These are phyloP conservation scores for Theocolax elegans DNA, from an alignment of 1,140 invertebrate species.

Conservation along the genomic window DNA sequence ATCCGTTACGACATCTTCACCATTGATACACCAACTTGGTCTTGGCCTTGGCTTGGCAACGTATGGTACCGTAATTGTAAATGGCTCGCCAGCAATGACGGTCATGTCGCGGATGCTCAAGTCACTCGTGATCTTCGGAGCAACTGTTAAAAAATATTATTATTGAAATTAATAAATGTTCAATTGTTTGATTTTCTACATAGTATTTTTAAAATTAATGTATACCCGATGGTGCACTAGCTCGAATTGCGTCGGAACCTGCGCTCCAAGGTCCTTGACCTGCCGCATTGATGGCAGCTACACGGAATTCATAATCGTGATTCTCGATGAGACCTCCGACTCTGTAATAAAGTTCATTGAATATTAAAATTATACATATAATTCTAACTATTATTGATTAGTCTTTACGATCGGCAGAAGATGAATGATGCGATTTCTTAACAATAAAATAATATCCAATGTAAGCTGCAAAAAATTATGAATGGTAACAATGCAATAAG, in stretches of 20 bases:
- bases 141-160: conserved; percentile 68
- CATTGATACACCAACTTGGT: conserved; percentile 89
- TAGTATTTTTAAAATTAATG: conserved; percentile 42
- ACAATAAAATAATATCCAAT: too few species aligned
- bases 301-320: conserved; percentile 97
- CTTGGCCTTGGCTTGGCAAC: conserved; percentile 89
- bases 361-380: background rate
- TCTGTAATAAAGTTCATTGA: conserved; percentile 58
- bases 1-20: conserved; percentile 83
- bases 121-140: conserved; percentile 93
- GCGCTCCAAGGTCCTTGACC: conserved; percentile 93
- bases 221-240: conserved; percentile 83
- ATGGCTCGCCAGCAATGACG: conserved; percentile 94
- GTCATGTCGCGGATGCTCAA: conserved; percentile 93
- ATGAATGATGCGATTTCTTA: too few species aligned
- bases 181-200: too few species aligned
- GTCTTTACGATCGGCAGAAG: too few species aligned
- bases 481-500: too few species aligned
- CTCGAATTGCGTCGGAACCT: conserved; percentile 90
- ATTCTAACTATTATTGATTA: too few species aligned
- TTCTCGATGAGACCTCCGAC: conserved; percentile 92
- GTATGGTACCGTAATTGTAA: conserved; percentile 95
- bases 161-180: too few species aligned
- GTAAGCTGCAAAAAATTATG: too few species aligned
- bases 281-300: conserved; percentile 94